These are phyloP conservation scores for Dendrolimus punctatus DNA, from an alignment of 1,140 invertebrate species.

Conservation along the genomic window DNA sequence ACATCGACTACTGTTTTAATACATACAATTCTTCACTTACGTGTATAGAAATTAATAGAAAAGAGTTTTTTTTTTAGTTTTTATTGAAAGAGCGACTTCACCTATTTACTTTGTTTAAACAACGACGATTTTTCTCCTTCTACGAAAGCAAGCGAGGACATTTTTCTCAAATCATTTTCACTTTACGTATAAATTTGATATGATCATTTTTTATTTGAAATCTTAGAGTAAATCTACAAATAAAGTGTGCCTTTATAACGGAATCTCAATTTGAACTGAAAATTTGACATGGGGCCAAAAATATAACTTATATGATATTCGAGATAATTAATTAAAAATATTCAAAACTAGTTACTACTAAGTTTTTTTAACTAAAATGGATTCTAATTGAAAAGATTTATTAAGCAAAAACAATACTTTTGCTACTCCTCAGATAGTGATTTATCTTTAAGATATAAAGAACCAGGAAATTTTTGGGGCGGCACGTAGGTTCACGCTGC, in stretches of 20 bases:
- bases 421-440: too few relatives aligned
- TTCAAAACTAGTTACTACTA: too few relatives aligned
- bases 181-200: conserved; percentile 69
- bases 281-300: too few relatives aligned
- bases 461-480: too few relatives aligned
- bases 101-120: conserved; percentile 5
- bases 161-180: conserved; percentile 14
- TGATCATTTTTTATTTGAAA: conserved; percentile 59
- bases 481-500: too few relatives aligned
- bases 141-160: conserved; percentile 55
- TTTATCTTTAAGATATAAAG: too few relatives aligned
- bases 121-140: conserved; percentile 22
- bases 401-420: too few relatives aligned
- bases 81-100: conserved; percentile 19
- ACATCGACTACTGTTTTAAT: conserved; percentile 49
- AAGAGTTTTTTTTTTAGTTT: conserved; percentile 18
- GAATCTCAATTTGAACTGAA: conserved; percentile 1
- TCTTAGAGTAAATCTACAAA: conserved; percentile 36
- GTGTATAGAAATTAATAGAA: conserved; percentile 2
- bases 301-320: too few relatives aligned
- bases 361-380: too few relatives aligned
- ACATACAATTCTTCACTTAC: conserved; percentile 40
- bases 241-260: conserved; percentile 15
- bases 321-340: too few relatives aligned
- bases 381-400: too few relatives aligned